phyloP scores from a whole-genome alignment of 2,888 invertebrate species.

The Pollenia angustigena region DNA sequence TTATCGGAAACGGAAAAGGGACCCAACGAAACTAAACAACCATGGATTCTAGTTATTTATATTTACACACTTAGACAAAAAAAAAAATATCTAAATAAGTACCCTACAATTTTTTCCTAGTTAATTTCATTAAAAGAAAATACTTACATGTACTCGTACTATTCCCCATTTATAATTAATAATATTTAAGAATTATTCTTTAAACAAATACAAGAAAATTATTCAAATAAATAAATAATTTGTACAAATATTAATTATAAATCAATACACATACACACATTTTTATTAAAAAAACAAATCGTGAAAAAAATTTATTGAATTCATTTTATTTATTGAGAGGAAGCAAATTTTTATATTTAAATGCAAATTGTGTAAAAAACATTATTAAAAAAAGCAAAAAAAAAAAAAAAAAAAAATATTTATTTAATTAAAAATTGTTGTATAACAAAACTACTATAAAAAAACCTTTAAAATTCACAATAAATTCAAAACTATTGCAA shows the following conservation, averaged over 20 bases:
- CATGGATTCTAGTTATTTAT: constrained; percentile 26
- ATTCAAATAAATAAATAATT: constrained; percentile 2
- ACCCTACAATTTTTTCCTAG: neutral
- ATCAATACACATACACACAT: neutral
- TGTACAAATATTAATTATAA: constrained; percentile 25
- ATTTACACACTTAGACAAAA: neutral
- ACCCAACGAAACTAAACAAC: neutral
- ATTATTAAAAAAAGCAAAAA: neutral
- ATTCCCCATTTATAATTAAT: neutral
- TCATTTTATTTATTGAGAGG: constrained; percentile 30
- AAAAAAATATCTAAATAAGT: neutral
- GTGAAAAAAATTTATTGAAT: constrained; percentile 9
- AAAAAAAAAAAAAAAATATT: constrained; percentile 6
- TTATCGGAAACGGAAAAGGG: neutral
- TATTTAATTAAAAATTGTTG: constrained; percentile 42
- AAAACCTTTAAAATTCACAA: too few species aligned
- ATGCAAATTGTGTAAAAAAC: constrained; percentile 45
- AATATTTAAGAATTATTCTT: neutral
- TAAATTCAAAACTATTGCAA: neutral
- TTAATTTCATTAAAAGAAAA: neutral
- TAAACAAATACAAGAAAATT: neutral
- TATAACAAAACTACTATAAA: constrained; percentile 4
- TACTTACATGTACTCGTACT: neutral
- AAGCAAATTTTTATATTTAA: constrained; percentile 43
- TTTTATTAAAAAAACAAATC: constrained; percentile 24